These are phyloP conservation scores for Cricetomys ansorgei DNA, from an alignment of 2,113 vertebrate species.

Conservation along the genomic window DNA sequence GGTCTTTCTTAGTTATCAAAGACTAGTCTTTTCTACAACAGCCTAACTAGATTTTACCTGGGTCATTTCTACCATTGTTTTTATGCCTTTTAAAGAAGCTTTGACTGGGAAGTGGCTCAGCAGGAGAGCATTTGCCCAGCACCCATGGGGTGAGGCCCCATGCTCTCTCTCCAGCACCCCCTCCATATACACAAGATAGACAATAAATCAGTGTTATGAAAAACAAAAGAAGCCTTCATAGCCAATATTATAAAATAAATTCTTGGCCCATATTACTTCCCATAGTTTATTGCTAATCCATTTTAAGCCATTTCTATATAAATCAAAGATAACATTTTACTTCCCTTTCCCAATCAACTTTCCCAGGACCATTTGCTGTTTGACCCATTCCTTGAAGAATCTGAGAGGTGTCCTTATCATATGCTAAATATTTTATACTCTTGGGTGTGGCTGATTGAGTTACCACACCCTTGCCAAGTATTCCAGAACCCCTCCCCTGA, in stretches of 20 bases:
- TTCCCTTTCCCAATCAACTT: neutral
- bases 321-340: too few relatives aligned
- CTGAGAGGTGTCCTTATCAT: neutral
- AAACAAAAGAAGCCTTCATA: neutral
- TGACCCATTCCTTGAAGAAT: conserved; percentile 14
- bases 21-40: conserved; percentile 11
- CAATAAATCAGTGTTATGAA: neutral
- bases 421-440: neutral
- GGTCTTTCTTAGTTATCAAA: neutral
- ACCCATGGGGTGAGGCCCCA: too few relatives aligned
- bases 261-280: neutral
- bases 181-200: neutral
- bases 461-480: neutral
- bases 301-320: neutral
- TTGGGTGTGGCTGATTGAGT: neutral
- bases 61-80: neutral
- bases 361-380: neutral
- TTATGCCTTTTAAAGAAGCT: neutral
- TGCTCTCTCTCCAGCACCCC: neutral
- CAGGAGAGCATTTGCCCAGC: neutral
- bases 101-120: neutral
- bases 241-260: neutral
- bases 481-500: neutral
- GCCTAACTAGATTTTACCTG: neutral
- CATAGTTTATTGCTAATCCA: neutral